Evolutionary conservation across 2,113 vertebrate genomes (phyloP), one percentile per base, ranked within the genome.

Genomic region (Gopherus flavomarginatus): DNA sequence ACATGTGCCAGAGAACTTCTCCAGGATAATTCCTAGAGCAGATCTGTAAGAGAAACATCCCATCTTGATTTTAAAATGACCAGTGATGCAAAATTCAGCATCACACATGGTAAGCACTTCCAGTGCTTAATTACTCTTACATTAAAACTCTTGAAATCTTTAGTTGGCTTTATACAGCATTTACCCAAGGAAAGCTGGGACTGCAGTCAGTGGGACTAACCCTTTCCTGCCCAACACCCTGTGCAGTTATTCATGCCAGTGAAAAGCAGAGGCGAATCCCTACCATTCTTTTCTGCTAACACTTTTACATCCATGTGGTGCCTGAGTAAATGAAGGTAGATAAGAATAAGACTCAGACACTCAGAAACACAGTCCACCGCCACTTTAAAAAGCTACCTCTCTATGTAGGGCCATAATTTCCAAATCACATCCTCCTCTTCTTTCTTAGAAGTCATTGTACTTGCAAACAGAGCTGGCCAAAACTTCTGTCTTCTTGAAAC

Each of bases 271-370:
- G 89, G 96, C 96, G 3, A 75, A 75, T 21, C 21, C 10, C 38
- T 75, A 24, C 38, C 69, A 75, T 38, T 42, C 19, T 75, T 38
- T 81, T 95, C 94, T 95, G 94, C 38, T 89, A 93, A 90, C 92
- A 52, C 93, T 90, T 59, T 80, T 79, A 86, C 78, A 19, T 89
- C 95, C 95, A 90, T 93, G 84, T 93, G 11, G 11, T 29, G 91
- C 72, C 27, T 86, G 95, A 97, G 96, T 95, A 92, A 75, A 87
- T 0, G 19, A 83, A 92, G 94, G 96, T 90, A 91, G 92, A 90
- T 95, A 95, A 96, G 96, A 75, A 93, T 96, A 96, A 96, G 96
- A 94, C 95, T 96, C 96, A 95, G 97, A 94, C 97, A 92, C 97
- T 24, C 59, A 65, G 80, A 79, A 87, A 85, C 96, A 50, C 84